Evolutionary conservation across 2,888 invertebrate species (phyloP), one percentile per base, ranked within the genome.

Genomic region (Chloroclysta siterata): DNA sequence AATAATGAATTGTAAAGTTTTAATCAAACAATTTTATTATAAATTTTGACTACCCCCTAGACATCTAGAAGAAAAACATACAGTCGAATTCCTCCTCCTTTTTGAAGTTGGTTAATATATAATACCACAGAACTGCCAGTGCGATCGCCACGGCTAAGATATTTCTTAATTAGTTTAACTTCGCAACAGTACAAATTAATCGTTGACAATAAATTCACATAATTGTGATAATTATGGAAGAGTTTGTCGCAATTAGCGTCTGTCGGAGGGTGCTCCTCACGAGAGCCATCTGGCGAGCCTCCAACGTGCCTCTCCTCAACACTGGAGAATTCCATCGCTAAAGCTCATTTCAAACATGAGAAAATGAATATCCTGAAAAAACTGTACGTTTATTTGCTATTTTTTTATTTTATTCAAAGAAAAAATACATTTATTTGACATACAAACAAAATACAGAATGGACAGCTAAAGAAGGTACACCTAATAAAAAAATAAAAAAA

Each of bases 211-310:
- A 80, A 80, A 80, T 82, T 78, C 74, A 70, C 75, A 72, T 79
- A 82, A 83, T 81, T 83, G 79, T 70, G 82, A 89, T 88, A 89
- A 91, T 90, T 90, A 86, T 83, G 81, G 82, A 83, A 84, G 85
- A 88, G 86, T 86, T 89, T 83, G 86, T 81, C 89, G 90, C 90
- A 92, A 90, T 92, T 92, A 92, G 87, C 81, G 89, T 82, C 84
- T 83, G 85, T 80, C 72, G 80, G 82, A 82, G 88, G 83, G 88
- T 84, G 77, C 89, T 88, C 75, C 79, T 79, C 81, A 77, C 79
- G 81, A 88, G 89, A 81, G 87, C 82, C 84, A 88, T 87, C 91
- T 92, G 92, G 92, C 92, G 81, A 74, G 73, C 72, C 82, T 90
- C 91, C 92, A 92, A 87, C 79, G 84, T 77, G 50, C 56, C 57